Base-by-base conservation (phyloP, 1,140 invertebrate species). In the Muscidifurax raptorellus region DNA sequence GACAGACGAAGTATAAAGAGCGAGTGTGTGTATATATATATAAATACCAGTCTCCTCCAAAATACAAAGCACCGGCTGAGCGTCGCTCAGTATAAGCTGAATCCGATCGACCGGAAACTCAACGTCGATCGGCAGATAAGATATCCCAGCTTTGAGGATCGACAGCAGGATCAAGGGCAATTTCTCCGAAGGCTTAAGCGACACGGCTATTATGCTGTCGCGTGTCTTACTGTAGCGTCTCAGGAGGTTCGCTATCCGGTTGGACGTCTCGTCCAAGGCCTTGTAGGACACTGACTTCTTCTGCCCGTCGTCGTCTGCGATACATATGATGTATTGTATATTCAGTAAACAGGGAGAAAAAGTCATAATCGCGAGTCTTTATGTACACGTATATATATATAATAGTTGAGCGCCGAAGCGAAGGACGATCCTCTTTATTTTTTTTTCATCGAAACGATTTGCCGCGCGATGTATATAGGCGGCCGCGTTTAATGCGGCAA, bases 71-170 rank as follows among this genome's bases (percentile, higher is more conserved):
- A 95, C 92, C 0, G 97, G 97, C 85, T 95, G 93, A 0, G 96
- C 94, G 89, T 98, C 97, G 32, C 94, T 92, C 12, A 97, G 90
- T 80, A 98, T 97, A 89, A 97, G 96, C 32, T 95, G 94, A 10
- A 97, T 94, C 85, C 97, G 94, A 27, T 95, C 94, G 22, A 94
- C 94, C 0, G 97, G 97, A 88, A 97, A 97, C 74, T 94, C 95
- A 1, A 95, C 94, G 89, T 98, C 97, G 80, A 98, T 93, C 0
- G 97, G 97, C 47, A 98, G 90, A 91, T 98, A 98, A 0, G 96
- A 96, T 69, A 96, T 96, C 0, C 97, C 97, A 0, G 95, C 93
- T 94, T 98, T 98, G 94, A 96, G 95, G 69, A 97, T 95, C 15
- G 96, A 95, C 80, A 98, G 89, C 30, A 98, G 91, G 0, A 95